Evolutionary conservation across 1,140 invertebrate genomes (phyloP).

Genomic region (Drosophila kepulauana): DNA sequence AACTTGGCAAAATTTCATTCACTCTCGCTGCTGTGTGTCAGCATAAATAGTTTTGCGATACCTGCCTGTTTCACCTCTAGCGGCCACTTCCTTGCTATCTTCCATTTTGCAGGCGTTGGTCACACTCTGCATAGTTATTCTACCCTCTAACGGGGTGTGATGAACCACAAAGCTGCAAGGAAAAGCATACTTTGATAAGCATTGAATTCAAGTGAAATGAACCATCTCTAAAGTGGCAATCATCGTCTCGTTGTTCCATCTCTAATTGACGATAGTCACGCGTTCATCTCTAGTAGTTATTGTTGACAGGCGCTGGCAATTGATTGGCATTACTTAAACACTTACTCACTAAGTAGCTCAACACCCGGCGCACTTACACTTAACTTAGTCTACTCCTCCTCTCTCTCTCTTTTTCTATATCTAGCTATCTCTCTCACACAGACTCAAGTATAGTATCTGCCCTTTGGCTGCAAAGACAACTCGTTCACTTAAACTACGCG

Average conservation of each 20-base stretch:
- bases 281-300: constrained; percentile 2
- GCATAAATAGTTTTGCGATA: constrained; percentile 8
- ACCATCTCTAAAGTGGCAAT: too few relatives aligned
- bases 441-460: constrained; percentile 17
- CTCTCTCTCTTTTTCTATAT: neutral
- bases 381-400: neutral
- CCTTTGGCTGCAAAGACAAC: constrained; percentile 10
- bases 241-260: neutral
- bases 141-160: too few relatives aligned
- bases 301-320: constrained; percentile 25
- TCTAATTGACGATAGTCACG: constrained; percentile 3
- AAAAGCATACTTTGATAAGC: too few relatives aligned
- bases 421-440: neutral
- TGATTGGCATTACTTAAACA: constrained; percentile 34
- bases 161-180: too few relatives aligned
- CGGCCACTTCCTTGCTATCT: neutral
- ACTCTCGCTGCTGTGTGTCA: neutral
- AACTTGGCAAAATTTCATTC: constrained; percentile 1
- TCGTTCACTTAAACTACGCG: constrained; percentile 23
- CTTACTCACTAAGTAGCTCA: constrained; percentile 22
- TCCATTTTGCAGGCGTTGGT: neutral
- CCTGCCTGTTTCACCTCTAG: neutral
- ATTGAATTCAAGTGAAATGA: too few relatives aligned
- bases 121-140: neutral
- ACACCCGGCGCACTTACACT: constrained; percentile 3